Evolutionary conservation across 2,888 invertebrate species (phyloP).

Genomic region (Acronicta psi): DNA sequence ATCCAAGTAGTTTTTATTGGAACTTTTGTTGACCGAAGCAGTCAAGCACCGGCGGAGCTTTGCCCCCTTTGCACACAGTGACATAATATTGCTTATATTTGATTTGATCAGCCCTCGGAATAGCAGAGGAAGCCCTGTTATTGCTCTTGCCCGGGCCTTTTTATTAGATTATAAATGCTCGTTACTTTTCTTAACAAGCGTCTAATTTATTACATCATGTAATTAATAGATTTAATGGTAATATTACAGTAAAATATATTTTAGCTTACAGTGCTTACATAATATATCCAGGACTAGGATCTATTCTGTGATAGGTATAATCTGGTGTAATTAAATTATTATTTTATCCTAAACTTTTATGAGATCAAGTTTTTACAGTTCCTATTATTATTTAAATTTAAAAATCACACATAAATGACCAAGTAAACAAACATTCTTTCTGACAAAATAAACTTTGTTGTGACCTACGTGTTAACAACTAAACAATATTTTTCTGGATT

Average conservation of each 20-base stretch:
- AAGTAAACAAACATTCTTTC: too few relatives aligned
- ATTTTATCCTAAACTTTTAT: neutral
- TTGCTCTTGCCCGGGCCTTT: conserved; percentile 58
- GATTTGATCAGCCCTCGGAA: conserved; percentile 75
- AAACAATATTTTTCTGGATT: conserved; percentile 5
- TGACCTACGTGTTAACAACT: conserved; percentile 18
- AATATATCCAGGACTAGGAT: too few relatives aligned
- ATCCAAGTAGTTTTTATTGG: conserved; percentile 87
- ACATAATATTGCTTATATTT: conserved; percentile 83
- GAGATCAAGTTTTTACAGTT: too few relatives aligned
- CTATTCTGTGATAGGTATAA: too few relatives aligned
- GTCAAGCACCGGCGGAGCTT: conserved; percentile 68
- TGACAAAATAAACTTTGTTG: conserved; percentile 8
- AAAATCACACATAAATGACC: too few relatives aligned
- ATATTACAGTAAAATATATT: conserved; percentile 14
- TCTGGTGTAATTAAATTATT: too few relatives aligned
- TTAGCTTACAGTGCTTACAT: neutral
- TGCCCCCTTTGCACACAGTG: conserved; percentile 76
- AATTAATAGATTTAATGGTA: conserved; percentile 32
- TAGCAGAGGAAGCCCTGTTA: conserved; percentile 65
- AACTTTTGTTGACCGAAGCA: conserved; percentile 79
- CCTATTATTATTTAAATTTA: neutral
- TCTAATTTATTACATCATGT: conserved; percentile 42
- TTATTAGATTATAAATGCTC: conserved; percentile 60
- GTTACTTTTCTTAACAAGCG: conserved; percentile 55